Evolutionary conservation across 1,140 invertebrate species (phyloP), one percentile per base, ranked within the genome.

Genomic region (Ptiloglossa arizonensis): DNA sequence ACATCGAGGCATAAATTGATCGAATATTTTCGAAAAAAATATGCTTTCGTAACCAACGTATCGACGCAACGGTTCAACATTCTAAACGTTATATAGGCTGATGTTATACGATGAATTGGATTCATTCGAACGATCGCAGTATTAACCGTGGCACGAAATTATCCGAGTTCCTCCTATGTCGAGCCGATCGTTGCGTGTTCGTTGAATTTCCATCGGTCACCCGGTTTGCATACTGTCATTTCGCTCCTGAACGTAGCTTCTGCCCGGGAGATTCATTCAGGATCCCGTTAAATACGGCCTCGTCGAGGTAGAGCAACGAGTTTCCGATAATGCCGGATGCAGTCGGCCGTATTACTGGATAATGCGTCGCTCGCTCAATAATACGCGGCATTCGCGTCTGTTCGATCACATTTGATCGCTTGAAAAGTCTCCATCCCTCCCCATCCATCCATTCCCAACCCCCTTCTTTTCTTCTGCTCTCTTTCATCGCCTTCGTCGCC

Each of bases 311-410:
- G 82, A 83, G 86, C 85, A 87, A 90, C 87, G 87, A 89, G 87
- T 89, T 89, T 89, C 88, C 89, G 88, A 90, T 90, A 89, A 90
- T 87, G 84, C 83, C 86, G 83, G 88, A 89, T 85, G 85, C 88
- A 87, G 78, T 81, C 83, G 86, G 85, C 80, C 87, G 87, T 88
- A 88, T 89, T 90, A 87, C 81, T 81, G 89, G 88, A 88, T 89
- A 89, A 89, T 88, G 84, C 82, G 85, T 87, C 82, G 82, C 77
- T 70, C 74, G 81, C 74, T 84, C 87, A 86, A 83, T 85, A 85
- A 86, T 83, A 83, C 74, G 72, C 83, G 70, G 81, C 81, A 83
- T 85, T 83, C 86, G 83, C 79, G 71, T 86, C 79, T 68, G 83
- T 80, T 86, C 86, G 80, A 88, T 85, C 86, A 80, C 81, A 79